Evolutionary conservation across 2,888 invertebrate species (phyloP), one percentile per base, ranked within the genome.

Genomic region (Lasius platythorax): DNA sequence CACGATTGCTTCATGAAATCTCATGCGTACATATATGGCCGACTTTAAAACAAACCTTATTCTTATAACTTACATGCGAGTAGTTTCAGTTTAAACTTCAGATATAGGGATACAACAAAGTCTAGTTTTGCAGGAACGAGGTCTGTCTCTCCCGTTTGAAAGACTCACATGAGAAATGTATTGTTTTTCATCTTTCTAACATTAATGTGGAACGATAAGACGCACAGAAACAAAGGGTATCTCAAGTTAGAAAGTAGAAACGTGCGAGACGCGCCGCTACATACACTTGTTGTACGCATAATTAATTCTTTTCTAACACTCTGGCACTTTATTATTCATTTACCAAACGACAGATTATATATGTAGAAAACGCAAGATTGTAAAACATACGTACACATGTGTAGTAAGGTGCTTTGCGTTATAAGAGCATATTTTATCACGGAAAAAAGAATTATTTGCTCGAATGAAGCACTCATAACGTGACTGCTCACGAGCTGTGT

Each of bases 211-310:
- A 50, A 66, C 53, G 53, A 67, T 78, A 53, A 76, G 67, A 56
- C 30, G 12, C 40, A 37, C 28, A 28, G 70, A 79, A 70, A 79
- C 68, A 68, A 79, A 79, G 43, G 18, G 18, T 70, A 79, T 15
- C 3, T 78, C 30, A n/a, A 67, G 70, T 46, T 79, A 79, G 79
- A 79, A 79, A 79, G 79, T 70, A 68, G 79, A 79, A 79, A 58
- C 43, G 43, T n/a, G 43, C 33, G 78, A 66, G 28, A 76, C 64
- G 43, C 58, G 30, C 15, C 79, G 33, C n/a, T 56, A n/a, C 11
- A n/a, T 23, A 30, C 30, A 75, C 37, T 28, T 12, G 15, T 28
- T 12, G 15, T 30, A 43, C n/a, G 43, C 30, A 46, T 79, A 70
- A 79, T 70, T 68, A 61, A 37, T 79, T 46, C 40, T 79, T 70